Conservation (phyloP, 2,113 vertebrate genomes). For the Protobothrops mucrosquamatus region DNA sequence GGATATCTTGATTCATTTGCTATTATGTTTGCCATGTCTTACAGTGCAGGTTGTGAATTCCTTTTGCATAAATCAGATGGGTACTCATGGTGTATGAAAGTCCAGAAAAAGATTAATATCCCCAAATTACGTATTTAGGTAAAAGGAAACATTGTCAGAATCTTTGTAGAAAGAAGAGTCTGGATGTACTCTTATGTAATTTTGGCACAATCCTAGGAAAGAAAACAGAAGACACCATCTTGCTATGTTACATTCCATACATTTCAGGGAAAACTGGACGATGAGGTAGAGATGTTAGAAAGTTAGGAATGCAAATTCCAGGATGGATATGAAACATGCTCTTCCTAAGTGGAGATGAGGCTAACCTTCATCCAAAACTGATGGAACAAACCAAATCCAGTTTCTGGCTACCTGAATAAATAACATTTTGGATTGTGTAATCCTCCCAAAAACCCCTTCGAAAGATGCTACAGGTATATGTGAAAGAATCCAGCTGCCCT, state of each 20-base stretch:
- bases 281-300: not conserved
- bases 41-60: not conserved
- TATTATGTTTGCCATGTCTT: not conserved
- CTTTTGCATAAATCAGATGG: not conserved
- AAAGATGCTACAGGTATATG: not conserved
- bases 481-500: accelerated
- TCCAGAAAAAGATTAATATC: not conserved
- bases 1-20: not conserved
- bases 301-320: not conserved
- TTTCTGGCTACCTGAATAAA: not conserved
- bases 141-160: slow-evolving; percentile 16
- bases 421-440: not conserved
- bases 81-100: not conserved
- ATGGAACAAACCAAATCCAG: not conserved
- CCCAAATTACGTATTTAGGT: not conserved
- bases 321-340: not conserved
- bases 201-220: not conserved
- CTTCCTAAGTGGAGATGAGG: not conserved
- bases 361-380: not conserved
- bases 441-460: not conserved
- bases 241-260: accelerated
- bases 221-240: accelerated
- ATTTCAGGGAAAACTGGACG: not conserved
- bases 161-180: not conserved
- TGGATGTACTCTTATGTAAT: not conserved